Conservation (phyloP, 2,797 vertebrate genomes). For the Remorina albescens region DNA sequence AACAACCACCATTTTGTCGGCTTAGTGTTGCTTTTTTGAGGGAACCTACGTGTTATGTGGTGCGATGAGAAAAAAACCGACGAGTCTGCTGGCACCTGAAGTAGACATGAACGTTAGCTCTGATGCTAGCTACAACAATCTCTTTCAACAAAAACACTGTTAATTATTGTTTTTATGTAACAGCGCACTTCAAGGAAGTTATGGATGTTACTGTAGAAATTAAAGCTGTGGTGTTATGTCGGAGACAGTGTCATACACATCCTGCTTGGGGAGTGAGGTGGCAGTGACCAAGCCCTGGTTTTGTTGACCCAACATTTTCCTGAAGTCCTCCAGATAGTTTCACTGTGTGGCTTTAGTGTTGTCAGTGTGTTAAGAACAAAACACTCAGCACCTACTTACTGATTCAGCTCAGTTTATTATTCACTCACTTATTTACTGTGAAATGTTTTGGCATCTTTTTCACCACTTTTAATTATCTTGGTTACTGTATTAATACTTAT, state of each 20-base stretch:
- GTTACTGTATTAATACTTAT: not conserved
- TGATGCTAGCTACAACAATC: slow-evolving; percentile 45
- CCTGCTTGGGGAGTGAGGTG: slow-evolving; percentile 44
- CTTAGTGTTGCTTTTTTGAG: not conserved
- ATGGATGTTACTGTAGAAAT: not conserved
- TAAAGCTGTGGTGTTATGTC: accelerated
- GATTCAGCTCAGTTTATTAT: not conserved
- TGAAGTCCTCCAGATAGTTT: not conserved
- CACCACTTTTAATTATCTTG: no score
- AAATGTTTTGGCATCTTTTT: not conserved
- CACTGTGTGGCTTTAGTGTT: not conserved
- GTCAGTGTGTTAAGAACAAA: not conserved
- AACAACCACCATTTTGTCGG: not conserved
- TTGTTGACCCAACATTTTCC: slow-evolving; percentile 35
- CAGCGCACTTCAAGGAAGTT: accelerated
- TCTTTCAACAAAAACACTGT: no score
- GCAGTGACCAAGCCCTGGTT: slow-evolving; percentile 47
- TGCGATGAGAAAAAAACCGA: accelerated
- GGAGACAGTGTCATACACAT: not conserved
- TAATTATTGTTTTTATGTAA: not conserved
- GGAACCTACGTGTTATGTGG: accelerated
- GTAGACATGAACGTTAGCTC: slow-evolving; percentile 22
- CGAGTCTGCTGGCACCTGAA: not conserved
- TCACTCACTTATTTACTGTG: not conserved
- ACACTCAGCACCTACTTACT: no score